Base-by-base conservation (phyloP, 2,888 invertebrate species). In the Sympetrum striolatum region DNA sequence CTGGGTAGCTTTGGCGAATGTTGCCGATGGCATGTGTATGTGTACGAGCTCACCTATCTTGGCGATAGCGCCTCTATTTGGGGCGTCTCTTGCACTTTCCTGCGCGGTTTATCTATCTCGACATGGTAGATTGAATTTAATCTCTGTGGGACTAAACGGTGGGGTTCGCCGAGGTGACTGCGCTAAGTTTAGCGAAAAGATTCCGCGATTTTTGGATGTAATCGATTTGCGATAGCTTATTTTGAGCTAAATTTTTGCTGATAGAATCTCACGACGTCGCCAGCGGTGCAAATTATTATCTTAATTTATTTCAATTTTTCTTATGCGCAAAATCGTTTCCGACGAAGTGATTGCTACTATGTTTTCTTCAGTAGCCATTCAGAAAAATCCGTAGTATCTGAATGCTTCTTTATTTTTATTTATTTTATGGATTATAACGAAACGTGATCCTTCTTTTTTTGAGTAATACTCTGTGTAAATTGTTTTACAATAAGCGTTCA, bases 1-100 rank as follows among this genome's bases (percentile, higher is more conserved):
- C 86, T 86, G 60, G 86, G 86, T 37, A 37, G 86, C 60, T 86
- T 86, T 64, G n/a, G 60, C 37, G 86, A 37, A 86, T 53, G 15
- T 60, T 18, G 82, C 58, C 35, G 35, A 22, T 35, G 53, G 73
- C 73, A 53, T 53, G 53, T 81, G 12, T 48, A 18, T 64, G 60
- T 37, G 64, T 14, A 64, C 12, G 15, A 6, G 58, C 58, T 5
- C 35, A 60, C 37, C 86, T 60, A 60, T 86, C 86, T 31, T 25
- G 10, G 25, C 14, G 25, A 73, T 73, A 25, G 73, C 18, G 73
- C 73, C 31, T 73, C 73, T 73, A 31, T 73, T 73, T 25, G 31
- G 25, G 73, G 73, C 25, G 31, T 18, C 73, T 73, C 25, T 73
- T 4, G n/a, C 73, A 73, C 73, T 31, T 73, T 73, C 25, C 25